These are phyloP conservation scores for Minunthozetes semirufus DNA, from an alignment of 2,888 invertebrate genomes.

Conservation along the genomic window DNA sequence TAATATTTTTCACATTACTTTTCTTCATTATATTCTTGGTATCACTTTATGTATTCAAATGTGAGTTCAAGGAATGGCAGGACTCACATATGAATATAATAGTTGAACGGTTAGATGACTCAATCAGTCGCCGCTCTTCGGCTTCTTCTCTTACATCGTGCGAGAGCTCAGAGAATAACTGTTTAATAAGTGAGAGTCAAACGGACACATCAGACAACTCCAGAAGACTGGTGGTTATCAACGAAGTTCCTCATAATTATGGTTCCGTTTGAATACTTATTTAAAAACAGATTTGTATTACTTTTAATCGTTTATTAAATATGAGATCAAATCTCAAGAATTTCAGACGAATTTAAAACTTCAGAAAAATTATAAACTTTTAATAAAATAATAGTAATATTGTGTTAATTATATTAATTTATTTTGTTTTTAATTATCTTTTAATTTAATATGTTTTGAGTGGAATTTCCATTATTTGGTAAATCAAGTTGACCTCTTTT, in stretches of 20 bases:
- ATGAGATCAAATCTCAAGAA: too few species aligned
- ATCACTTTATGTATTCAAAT: background rate
- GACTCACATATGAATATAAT: background rate
- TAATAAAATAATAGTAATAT: too few species aligned
- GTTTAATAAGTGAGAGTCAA: background rate
- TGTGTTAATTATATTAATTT: too few species aligned
- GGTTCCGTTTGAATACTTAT: too few species aligned
- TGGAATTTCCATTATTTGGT: background rate
- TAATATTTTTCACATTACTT: background rate
- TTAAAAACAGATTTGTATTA: too few species aligned
- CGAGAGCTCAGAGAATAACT: background rate
- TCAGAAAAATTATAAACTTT: too few species aligned
- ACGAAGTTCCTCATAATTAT: background rate
- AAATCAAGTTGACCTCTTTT: background rate
- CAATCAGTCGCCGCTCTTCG: background rate
- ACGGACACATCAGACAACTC: too few species aligned
- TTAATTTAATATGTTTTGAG: background rate
- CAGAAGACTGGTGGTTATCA: background rate
- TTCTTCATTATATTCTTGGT: background rate
- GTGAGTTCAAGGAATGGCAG: slow-evolving; percentile 24
- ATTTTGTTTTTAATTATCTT: background rate
- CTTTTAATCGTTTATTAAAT: too few species aligned
- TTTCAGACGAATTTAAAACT: too few species aligned
- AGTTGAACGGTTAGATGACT: background rate
- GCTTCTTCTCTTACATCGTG: background rate